Conservation (phyloP, 2,113 vertebrate genomes). For the Carassius auratus region DNA sequence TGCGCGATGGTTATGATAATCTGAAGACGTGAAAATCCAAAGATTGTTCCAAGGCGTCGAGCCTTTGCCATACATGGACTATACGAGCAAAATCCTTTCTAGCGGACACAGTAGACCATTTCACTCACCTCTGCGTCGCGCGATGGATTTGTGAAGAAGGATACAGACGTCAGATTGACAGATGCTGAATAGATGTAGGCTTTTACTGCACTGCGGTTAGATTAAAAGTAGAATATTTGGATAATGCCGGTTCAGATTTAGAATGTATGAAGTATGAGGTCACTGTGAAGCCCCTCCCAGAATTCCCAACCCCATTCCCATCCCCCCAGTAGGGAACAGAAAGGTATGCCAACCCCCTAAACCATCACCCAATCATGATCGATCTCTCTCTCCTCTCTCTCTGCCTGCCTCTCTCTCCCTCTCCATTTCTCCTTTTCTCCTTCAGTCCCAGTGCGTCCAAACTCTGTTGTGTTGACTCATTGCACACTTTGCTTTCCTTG, state of each 20-base stretch:
- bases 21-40: not conserved
- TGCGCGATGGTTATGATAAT: not conserved
- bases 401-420: slow-evolving; percentile 16
- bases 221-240: slow-evolving; percentile 47
- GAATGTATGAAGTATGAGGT: slow-evolving; percentile 55
- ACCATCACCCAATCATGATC: slow-evolving; percentile 38
- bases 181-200: slow-evolving; percentile 49
- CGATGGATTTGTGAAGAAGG: slow-evolving; percentile 35
- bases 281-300: slow-evolving; percentile 53
- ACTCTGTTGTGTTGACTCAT: slow-evolving; percentile 6
- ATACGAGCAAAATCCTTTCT: slow-evolving; percentile 2
- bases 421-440: not conserved
- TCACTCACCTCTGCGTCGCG: slow-evolving; percentile 28
- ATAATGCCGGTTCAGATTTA: slow-evolving; percentile 43
- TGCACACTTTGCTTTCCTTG: slow-evolving; percentile 33
- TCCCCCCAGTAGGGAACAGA: slow-evolving; percentile 23
- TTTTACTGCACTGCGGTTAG: slow-evolving; percentile 5
- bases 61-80: not conserved
- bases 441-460: not conserved
- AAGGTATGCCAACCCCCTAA: slow-evolving; percentile 38
- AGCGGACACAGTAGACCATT: not conserved
- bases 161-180: slow-evolving; percentile 34
- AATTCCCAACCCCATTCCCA: slow-evolving; percentile 35
- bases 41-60: slow-evolving; percentile 13
- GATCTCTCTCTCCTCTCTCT: slow-evolving; percentile 27